Base-by-base conservation (phyloP, 2,888 invertebrate genomes). In the Acleris holmiana region DNA sequence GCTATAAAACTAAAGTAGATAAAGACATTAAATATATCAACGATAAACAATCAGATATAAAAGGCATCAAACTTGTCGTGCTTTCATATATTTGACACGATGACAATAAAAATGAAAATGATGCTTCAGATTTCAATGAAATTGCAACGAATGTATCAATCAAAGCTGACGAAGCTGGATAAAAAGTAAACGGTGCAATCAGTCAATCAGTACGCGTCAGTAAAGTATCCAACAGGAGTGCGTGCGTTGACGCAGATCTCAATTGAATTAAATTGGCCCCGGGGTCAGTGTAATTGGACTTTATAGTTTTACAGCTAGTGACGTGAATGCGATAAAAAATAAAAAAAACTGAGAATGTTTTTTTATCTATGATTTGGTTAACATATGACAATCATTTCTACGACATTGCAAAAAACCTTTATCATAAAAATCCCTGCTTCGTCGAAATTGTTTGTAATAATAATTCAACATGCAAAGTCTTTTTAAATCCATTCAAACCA, bases 221-320 rank as follows among this genome's bases (percentile, higher is more conserved):
- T 40, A 41, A 54, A 56, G 65, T 25, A 51, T 55, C 47, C 47
- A 63, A 69, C 56, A 44, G 47, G 48, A 67, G 66, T 68, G 68
- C 64, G 68, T 61, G 58, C 62, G 61, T 55, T 55, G 47, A 58
- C 56, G 58, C 60, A 44, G 46, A 46, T 18, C 56, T 50, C 64
- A 71, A 70, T 70, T 73, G 71, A 66, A 73, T 68, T 55, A 54
- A 67, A 70, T 73, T 69, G 69, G 62, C 25, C 66, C 44, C 59
- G 67, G 67, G 71, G 70, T 68, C 71, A 69, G 50, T 48, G 56
- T 70, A 67, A 71, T 72, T 70, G 67, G 65, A 51, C 17, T 58
- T 63, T 66, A 55, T 55, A 59, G 61, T 67, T 64, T 55, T 46
- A 51, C 59, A 46, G 56, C 55, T 18, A 48, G 57, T 56, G 44